These are phyloP conservation scores for Melangyna quadrimaculata DNA, from an alignment of 2,888 invertebrate species.

Conservation along the genomic window DNA sequence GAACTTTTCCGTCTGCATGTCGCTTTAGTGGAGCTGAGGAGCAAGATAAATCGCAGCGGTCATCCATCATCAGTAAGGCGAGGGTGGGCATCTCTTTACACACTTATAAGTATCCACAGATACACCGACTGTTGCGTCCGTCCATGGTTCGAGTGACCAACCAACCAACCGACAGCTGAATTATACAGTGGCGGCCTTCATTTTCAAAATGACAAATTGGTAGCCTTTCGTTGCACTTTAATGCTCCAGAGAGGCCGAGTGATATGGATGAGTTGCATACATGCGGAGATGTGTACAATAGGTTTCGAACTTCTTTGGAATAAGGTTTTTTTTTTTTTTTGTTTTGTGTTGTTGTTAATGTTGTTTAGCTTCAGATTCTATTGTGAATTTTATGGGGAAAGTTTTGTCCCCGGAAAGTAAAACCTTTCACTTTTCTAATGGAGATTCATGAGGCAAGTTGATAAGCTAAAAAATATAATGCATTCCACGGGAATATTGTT, in stretches of 20 bases:
- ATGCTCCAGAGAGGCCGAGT: constrained; percentile 64
- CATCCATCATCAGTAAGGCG: constrained; percentile 65
- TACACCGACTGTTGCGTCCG: neutral
- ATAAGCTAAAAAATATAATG: constrained; percentile 45
- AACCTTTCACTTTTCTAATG: constrained; percentile 49
- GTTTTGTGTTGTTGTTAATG: neutral
- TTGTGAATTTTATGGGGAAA: constrained; percentile 35
- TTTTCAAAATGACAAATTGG: constrained; percentile 70
- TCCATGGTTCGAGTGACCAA: neutral
- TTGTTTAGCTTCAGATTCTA: neutral
- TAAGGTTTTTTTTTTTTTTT: neutral
- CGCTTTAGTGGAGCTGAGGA: constrained; percentile 51
- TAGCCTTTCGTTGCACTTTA: constrained; percentile 71
- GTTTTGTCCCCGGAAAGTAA: constrained; percentile 27
- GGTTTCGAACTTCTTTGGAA: constrained; percentile 34
- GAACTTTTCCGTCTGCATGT: constrained; percentile 57
- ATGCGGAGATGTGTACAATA: constrained; percentile 34
- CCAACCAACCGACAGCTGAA: neutral
- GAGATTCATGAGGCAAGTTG: constrained; percentile 52
- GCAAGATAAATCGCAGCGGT: constrained; percentile 70
- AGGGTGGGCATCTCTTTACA: constrained; percentile 31
- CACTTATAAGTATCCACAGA: too few species aligned
- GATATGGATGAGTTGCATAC: constrained; percentile 64
- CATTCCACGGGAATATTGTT: constrained; percentile 41
- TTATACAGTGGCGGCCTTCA: constrained; percentile 58